These are phyloP conservation scores for Habropoda laboriosa DNA, from an alignment of 1,140 invertebrate species.

Conservation along the genomic window DNA sequence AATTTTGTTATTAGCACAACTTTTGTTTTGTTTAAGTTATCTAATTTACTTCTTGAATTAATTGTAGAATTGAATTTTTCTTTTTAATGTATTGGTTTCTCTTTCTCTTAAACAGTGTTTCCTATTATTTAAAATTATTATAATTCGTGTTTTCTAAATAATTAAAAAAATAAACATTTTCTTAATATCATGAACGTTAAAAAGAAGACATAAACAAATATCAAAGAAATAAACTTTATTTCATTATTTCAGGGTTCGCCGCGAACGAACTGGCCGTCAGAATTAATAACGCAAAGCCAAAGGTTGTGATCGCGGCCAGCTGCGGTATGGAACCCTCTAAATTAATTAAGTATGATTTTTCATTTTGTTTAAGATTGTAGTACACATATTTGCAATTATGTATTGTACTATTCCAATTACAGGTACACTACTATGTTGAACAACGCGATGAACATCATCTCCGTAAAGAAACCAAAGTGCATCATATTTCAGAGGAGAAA, in stretches of 20 bases:
- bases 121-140: no score
- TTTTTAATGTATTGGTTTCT: no score
- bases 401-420: not conserved
- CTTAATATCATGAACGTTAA: not conserved
- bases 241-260: constrained; percentile 87
- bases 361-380: not conserved
- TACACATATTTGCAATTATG: not conserved
- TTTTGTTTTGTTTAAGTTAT: no score
- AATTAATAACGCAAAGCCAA: constrained; percentile 94
- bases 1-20: no score
- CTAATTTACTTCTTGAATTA: no score
- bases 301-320: constrained; percentile 93
- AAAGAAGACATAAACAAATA: fast-evolving
- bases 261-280: constrained; percentile 91
- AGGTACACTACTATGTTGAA: constrained; percentile 95
- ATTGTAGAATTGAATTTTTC: no score
- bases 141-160: no score
- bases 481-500: constrained; percentile 91
- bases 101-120: no score
- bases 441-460: constrained; percentile 89
- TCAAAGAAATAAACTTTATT: not conserved
- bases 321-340: constrained; percentile 94
- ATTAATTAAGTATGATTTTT: constrained; percentile 85
- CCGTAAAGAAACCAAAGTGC: constrained; percentile 87
- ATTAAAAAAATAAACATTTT: no score